Conservation (phyloP, 1,140 invertebrate genomes). For the Aphelenchoides besseyi region DNA sequence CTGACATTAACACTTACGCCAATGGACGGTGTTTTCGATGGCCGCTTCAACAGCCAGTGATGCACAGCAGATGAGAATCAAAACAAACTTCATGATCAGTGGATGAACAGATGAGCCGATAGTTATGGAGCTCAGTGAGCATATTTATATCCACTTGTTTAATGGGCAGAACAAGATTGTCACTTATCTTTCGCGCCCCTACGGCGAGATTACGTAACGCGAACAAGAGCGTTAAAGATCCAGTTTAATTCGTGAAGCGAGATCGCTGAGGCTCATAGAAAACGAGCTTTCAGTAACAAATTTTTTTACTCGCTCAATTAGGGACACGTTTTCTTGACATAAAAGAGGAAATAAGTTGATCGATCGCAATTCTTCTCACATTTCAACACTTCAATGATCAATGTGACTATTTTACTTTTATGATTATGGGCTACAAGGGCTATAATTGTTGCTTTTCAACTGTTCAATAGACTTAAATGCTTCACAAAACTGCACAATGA, state of each 20-base stretch:
- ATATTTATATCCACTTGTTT: neutral
- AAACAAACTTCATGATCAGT: neutral
- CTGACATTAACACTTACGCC: neutral
- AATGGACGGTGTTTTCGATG: constrained; percentile 6
- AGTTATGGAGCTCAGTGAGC: neutral
- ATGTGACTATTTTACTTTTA: too few species aligned
- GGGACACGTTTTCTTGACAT: too few species aligned
- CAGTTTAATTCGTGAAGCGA: neutral
- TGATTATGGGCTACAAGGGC: too few species aligned
- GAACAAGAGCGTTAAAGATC: neutral
- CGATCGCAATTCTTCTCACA: too few species aligned
- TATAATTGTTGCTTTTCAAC: too few species aligned
- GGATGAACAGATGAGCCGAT: neutral
- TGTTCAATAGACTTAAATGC: too few species aligned
- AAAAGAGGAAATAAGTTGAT: too few species aligned
- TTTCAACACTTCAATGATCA: too few species aligned
- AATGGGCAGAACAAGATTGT: neutral
- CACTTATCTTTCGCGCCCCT: neutral
- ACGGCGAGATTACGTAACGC: neutral
- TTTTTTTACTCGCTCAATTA: too few species aligned
- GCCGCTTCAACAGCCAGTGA: neutral
- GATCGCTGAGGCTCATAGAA: too few species aligned
- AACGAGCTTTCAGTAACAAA: too few species aligned
- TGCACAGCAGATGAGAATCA: neutral
- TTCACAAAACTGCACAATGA: too few species aligned